Evolutionary conservation across 2,797 vertebrate genomes (phyloP).

Genomic region (Morus bassanus): DNA sequence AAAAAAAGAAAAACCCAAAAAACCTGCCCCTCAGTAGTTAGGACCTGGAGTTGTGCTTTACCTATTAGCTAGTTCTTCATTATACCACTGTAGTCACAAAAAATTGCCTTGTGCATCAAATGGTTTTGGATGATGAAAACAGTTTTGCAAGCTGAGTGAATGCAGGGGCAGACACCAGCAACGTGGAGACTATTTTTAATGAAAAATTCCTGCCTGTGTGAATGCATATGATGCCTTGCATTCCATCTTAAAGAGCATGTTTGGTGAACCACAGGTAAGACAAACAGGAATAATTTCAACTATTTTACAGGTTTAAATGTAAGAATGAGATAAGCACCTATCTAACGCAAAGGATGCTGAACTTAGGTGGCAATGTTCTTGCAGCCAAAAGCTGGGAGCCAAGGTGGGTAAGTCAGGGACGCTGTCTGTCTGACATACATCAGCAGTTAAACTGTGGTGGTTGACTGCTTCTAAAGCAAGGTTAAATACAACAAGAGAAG

Average conservation of each 20-base stretch:
- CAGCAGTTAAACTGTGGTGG: not conserved
- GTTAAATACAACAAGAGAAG: not conserved
- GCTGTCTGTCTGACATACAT: not conserved
- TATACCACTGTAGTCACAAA: not conserved
- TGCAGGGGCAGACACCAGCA: not conserved
- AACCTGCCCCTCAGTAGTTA: fast-evolving
- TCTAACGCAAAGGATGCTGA: not conserved
- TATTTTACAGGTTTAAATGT: not conserved
- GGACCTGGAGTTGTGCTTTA: not conserved
- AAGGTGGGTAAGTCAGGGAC: not conserved
- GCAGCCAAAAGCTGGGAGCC: not conserved
- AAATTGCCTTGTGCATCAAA: not conserved
- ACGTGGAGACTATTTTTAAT: not conserved
- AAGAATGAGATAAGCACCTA: not conserved
- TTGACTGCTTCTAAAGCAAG: not conserved
- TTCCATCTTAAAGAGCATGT: not conserved
- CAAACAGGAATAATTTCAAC: not conserved
- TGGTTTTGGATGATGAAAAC: not conserved
- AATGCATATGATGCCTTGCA: not conserved
- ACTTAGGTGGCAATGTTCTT: not conserved
- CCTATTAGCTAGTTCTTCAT: not conserved
- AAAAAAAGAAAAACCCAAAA: not conserved
- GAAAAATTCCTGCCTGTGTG: not conserved
- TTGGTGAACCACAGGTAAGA: not conserved
- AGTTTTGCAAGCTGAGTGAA: not conserved